Base-by-base conservation (phyloP, 2,113 vertebrate genomes). In the Rallus limicola region DNA sequence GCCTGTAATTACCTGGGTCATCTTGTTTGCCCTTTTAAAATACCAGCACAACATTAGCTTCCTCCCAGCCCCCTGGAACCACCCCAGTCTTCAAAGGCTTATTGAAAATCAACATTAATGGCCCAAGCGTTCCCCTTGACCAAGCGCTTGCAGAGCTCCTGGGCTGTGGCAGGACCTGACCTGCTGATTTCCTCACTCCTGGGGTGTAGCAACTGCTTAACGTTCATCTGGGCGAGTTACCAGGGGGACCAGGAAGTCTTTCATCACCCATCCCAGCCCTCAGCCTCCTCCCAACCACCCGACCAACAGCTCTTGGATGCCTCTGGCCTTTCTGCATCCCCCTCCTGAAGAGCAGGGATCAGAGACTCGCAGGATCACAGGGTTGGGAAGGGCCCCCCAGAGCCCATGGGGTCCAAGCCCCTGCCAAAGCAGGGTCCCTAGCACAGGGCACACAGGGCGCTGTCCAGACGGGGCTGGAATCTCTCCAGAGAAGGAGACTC, bases 1-100 rank as follows among this genome's bases (percentile, higher is more conserved):
- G 44, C 40, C 94, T 50, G 82, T 92, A 94, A 95, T 95, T 94
- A 94, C 94, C 92, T 86, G 92, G 94, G 94, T 92, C 94, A 89
- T 56, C 92, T 38, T 83, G 76, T 59, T 56, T 83, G 89, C 89
- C 94, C 92, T 94, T 92, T 79, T 11, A 31, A 75, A 86, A 78
- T 33, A 56, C 77, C 34, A 12, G 62, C 82, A 56, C 81, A 50
- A 69, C 76, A 55, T 53, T 59, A 55, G 86, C 82, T 86, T 65
- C 55, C 86, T 67, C 62, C 44, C 90, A 75, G 78, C 62, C 50
- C 78, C 44, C 56, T 64, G 86, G 89, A 90, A 69, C 78, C 77
- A 79, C 86, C 89, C 53, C 10, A 1, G 5, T 40, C 56, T 60
- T 94, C 92, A 83, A 70, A 70, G 89, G 59, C 77, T 70, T 25